These are phyloP conservation scores for Paragorgia papillata DNA, from an alignment of 92 coral and sea anemone genomes.

Conservation along the genomic window DNA sequence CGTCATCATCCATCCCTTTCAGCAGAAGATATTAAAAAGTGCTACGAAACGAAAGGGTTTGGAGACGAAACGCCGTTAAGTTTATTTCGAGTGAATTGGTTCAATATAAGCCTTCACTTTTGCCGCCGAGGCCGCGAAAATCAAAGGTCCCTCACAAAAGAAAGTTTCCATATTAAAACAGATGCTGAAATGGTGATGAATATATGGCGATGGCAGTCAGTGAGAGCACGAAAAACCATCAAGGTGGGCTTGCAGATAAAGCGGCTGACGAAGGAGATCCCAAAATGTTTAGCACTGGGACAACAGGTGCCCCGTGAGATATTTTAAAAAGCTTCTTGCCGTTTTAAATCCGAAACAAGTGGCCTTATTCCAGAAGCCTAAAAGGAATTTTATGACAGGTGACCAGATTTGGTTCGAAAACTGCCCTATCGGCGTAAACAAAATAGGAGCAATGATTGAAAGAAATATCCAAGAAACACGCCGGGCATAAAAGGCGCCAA, in stretches of 20 bases:
- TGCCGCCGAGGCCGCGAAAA: conserved; percentile 55
- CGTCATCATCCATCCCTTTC: conserved; percentile 34
- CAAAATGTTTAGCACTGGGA: too few species aligned
- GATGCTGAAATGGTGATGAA: conserved; percentile 57
- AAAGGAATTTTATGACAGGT: conserved; percentile 48
- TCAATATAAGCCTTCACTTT: conserved; percentile 55
- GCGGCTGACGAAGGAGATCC: too few species aligned
- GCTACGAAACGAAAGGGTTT: conserved; percentile 62
- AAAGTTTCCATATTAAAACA: conserved; percentile 54
- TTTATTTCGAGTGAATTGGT: too few species aligned
- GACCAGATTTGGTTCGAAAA: conserved; percentile 62
- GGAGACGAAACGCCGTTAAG: conserved; percentile 47
- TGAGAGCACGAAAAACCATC: conserved; percentile 56
- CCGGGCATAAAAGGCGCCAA: too few species aligned
- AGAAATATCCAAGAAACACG: too few species aligned
- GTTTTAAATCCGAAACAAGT: conserved; percentile 61
- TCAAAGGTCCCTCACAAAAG: conserved; percentile 52
- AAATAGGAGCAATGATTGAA: conserved; percentile 54
- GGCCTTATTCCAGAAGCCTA: conserved; percentile 64
- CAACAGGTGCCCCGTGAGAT: conserved; percentile 50
- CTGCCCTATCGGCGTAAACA: conserved; percentile 56
- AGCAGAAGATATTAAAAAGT: conserved; percentile 51
- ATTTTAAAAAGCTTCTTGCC: conserved; percentile 49
- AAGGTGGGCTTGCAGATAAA: conserved; percentile 51
- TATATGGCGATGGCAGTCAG: conserved; percentile 57